Evolutionary conservation across 2,888 invertebrate genomes (phyloP).

Genomic region (Cheiracanthium punctorium): DNA sequence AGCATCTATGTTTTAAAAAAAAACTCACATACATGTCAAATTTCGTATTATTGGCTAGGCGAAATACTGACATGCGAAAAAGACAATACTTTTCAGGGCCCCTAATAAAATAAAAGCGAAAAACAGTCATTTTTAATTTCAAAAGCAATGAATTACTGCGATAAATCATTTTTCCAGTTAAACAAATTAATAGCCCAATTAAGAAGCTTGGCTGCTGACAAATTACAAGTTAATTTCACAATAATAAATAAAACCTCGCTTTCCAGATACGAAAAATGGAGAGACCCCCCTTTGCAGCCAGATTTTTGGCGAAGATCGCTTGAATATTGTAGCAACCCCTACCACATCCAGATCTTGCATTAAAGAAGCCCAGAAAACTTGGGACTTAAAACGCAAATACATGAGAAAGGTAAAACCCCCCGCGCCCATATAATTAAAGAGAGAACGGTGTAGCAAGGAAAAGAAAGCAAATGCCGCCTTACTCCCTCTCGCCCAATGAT

Average conservation of each 20-base stretch:
- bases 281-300: constrained; percentile 3
- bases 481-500: constrained; percentile 52
- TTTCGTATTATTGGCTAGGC: no score
- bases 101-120: no score
- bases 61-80: no score
- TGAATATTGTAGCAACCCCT: constrained; percentile 30
- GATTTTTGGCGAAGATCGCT: constrained; percentile 8
- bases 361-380: constrained; percentile 51
- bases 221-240: no score
- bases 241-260: no score
- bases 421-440: constrained; percentile 58
- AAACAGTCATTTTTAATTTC: no score
- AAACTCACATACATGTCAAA: no score
- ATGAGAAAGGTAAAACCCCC: constrained; percentile 46
- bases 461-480: constrained; percentile 64
- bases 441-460: constrained; percentile 25
- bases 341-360: constrained; percentile 30
- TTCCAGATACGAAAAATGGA: no score
- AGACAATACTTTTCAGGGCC: no score
- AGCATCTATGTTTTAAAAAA: no score
- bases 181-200: neutral
- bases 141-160: no score
- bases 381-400: constrained; percentile 22
- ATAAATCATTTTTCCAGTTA: neutral
- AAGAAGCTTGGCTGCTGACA: neutral